Evolutionary conservation across 2,113 vertebrate genomes (phyloP), one percentile per base, ranked within the genome.

Genomic region (Tor tambroides): DNA sequence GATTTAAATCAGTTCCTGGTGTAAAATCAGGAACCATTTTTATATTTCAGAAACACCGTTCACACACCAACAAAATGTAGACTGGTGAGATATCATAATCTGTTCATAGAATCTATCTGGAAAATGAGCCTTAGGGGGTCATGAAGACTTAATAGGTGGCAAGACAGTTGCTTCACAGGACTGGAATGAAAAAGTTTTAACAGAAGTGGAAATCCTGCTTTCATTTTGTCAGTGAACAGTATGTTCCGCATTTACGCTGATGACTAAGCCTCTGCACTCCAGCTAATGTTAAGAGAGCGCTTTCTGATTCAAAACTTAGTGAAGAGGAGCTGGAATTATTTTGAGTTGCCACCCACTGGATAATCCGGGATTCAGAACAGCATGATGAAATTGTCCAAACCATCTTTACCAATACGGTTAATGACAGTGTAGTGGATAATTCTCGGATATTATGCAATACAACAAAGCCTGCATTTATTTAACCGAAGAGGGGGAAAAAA

Each of bases 291-390:
- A 26, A 72, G 32, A 71, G 43, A 21, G 75, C 46, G 75, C 46
- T 77, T 61, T 59, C 41, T 11, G 17, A 41, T 17, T 80, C 78
- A 80, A 61, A 61, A 38, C 6, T 78, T 51, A 10, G 76, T 54
- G 26, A 78, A 78, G 76, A 80, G 78, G 49, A 59, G 21, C 30
- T 80, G 28, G 17, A 54, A 35, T 59, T 80, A 80, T 80, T 56
- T 80, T 12, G 12, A 80, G 78, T 32, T 38, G 51, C 78, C 78
- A 38, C 78, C 78, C 78, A 80, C 78, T n/a, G 17, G 21, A 80
- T 35, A 30, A 65, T 65, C 23, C 28, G 6, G 10, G 38, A 21
- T 32, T 69, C 61, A 49, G 26, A 26, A 32, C 5, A 17, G 28
- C 23, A 2, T 2, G 65, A 56, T 10, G 35, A 81, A 69, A 54